Evolutionary conservation across 2,888 invertebrate species (phyloP).

Genomic region (Uloborus plumipes): DNA sequence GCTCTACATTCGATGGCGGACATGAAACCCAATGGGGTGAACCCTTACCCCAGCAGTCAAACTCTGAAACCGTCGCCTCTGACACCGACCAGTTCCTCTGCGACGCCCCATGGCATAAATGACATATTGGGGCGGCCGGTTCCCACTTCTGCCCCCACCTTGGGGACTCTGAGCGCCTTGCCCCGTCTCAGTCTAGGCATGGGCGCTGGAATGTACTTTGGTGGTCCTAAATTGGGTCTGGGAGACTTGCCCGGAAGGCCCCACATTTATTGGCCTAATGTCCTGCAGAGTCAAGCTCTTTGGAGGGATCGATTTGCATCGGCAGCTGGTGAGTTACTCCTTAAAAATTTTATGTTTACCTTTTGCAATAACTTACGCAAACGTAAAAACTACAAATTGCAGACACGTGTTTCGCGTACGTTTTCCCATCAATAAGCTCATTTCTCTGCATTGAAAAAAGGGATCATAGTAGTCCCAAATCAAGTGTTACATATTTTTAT

Average conservation of each 20-base stretch:
- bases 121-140: conserved; percentile 89
- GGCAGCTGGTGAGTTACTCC: conserved; percentile 74
- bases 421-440: too few species aligned
- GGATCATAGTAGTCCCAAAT: too few species aligned
- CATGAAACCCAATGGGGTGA: conserved; percentile 58
- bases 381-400: too few species aligned
- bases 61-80: conserved; percentile 45
- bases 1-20: conserved; percentile 66
- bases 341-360: background rate
- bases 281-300: conserved; percentile 81
- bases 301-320: conserved; percentile 91
- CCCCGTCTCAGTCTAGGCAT: conserved; percentile 79
- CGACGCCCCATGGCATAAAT: conserved; percentile 94
- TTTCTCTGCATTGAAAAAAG: too few species aligned
- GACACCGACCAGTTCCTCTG: conserved; percentile 66
- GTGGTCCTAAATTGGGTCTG: conserved; percentile 70
- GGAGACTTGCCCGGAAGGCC: conserved; percentile 72
- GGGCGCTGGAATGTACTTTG: conserved; percentile 75
- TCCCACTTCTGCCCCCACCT: conserved; percentile 74
- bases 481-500: too few species aligned
- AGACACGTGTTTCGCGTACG: too few species aligned
- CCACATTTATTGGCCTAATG: conserved; percentile 91
- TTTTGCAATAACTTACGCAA: background rate
- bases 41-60: conserved; percentile 39
- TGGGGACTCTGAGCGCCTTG: conserved; percentile 66